Evolutionary conservation across 2,888 invertebrate species (phyloP).

Genomic region (Xanthia icteritia): DNA sequence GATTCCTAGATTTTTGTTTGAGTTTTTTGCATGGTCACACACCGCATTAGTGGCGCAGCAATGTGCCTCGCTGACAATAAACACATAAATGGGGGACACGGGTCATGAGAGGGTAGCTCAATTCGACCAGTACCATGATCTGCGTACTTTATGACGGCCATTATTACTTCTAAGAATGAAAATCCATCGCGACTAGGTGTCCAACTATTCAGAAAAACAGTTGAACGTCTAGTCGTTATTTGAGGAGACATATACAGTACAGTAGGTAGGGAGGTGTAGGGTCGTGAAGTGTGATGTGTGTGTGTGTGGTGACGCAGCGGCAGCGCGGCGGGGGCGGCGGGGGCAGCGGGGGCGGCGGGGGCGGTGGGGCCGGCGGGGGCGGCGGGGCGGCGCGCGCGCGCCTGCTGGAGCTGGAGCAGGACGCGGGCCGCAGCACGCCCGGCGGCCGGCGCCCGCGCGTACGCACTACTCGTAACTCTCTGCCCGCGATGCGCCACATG

Average conservation of each 20-base stretch:
- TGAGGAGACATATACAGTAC: slow-evolving; percentile 9
- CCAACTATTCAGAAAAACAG: slow-evolving; percentile 20
- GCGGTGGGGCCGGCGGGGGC: slow-evolving; percentile 63
- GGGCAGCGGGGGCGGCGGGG: slow-evolving; percentile 59
- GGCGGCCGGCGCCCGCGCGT: slow-evolving; percentile 80
- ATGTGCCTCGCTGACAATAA: slow-evolving; percentile 46
- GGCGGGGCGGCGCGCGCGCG: slow-evolving; percentile 81
- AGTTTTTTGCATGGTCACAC: slow-evolving; percentile 74
- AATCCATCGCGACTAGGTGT: slow-evolving; percentile 3
- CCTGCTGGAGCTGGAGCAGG: slow-evolving; percentile 88
- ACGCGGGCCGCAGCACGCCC: slow-evolving; percentile 89
- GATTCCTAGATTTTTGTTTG: slow-evolving; percentile 57
- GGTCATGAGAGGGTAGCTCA: slow-evolving; percentile 28
- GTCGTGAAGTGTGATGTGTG: slow-evolving; percentile 68
- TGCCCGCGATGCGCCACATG: slow-evolving; percentile 20
- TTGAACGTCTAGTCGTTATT: slow-evolving; percentile 28
- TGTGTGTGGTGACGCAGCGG: slow-evolving; percentile 74
- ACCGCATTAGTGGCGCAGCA: slow-evolving; percentile 50
- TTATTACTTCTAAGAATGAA: not conserved
- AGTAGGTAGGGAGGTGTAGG: slow-evolving; percentile 37
- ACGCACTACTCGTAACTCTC: slow-evolving; percentile 62
- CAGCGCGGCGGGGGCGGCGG: slow-evolving; percentile 67
- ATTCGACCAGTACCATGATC: slow-evolving; percentile 19
- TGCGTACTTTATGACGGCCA: slow-evolving; percentile 1
- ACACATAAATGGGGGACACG: slow-evolving; percentile 42